Base-by-base conservation (phyloP, 1,140 invertebrate species). In the Euwallacea fornicatus region DNA sequence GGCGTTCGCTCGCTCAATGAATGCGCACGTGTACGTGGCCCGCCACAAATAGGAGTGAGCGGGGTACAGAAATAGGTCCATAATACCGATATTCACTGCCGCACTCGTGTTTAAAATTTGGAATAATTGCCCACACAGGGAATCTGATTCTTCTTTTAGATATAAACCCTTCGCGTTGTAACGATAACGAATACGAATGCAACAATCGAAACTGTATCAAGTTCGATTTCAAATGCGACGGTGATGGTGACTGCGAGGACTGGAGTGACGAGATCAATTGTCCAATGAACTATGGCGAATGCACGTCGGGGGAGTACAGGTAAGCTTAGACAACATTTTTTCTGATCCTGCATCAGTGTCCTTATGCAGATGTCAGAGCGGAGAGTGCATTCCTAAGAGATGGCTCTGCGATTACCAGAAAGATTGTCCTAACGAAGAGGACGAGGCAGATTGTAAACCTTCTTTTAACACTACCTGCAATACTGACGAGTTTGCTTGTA, bases 221-320 rank as follows among this genome's bases (percentile, higher is more conserved):
- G 7, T 86, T 87, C 73, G 86, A 89, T 41, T 91, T 93, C 73
- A 87, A 88, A 68, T 96, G 94, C 79, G 94, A 96, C 78, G 91
- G 90, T 0, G 91, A 95, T 75, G 92, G 96, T 78, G 93, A 96
- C 78, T 97, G 95, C 77, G 93, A 92, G 0, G 94, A 96, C 79
- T 90, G 89, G 84, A 93, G 90, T 66, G 91, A 93, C 74, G 91
- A 93, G 78, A 88, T 90, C 75, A 86, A 88, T 69, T 93, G 91
- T 76, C 85, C 86, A 0, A 85, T 84, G 46, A 77, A 84, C 7
- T 79, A 81, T 3, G 84, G 84, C 6, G 84, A 81, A 65, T 90
- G 89, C 70, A 85, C 82, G 50, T 74, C 81, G 10, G 85, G 86
- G 65, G 87, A 90, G 78, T 90, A 87, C 74, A 87, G 84, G 88